Evolutionary conservation across 2,113 vertebrate genomes (phyloP).

Genomic region (Prochilodus magdalenae): DNA sequence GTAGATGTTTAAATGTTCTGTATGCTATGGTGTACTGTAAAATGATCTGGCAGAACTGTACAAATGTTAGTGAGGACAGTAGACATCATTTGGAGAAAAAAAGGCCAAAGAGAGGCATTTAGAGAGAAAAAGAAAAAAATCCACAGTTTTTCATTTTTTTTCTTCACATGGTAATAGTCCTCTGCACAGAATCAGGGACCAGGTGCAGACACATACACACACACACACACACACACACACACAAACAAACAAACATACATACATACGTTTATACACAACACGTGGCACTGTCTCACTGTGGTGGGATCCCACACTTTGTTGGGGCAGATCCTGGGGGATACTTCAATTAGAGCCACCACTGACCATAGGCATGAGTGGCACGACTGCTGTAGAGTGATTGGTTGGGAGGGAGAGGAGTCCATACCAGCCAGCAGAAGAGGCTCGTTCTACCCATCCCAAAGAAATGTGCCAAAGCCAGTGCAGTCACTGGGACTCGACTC

Average conservation of each 20-base stretch:
- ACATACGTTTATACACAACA: slow-evolving; percentile 28
- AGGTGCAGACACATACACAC: slow-evolving; percentile 49
- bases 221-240: slow-evolving; percentile 40
- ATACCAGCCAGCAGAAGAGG: slow-evolving; percentile 91
- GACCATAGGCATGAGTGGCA: slow-evolving; percentile 51
- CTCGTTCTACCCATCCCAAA: slow-evolving; percentile 76
- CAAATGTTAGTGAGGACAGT: slow-evolving; percentile 74
- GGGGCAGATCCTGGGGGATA: slow-evolving; percentile 5
- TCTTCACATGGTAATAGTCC: slow-evolving; percentile 62
- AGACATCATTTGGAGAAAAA: slow-evolving; percentile 59
- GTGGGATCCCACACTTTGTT: slow-evolving; percentile 33
- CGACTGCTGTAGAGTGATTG: slow-evolving; percentile 68
- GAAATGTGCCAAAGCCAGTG: slow-evolving; percentile 72
- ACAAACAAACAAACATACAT: slow-evolving; percentile 18
- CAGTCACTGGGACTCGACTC: slow-evolving; percentile 77
- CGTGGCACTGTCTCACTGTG: slow-evolving; percentile 34
- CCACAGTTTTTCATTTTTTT: slow-evolving; percentile 76
- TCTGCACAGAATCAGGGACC: slow-evolving; percentile 57
- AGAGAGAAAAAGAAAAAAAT: slow-evolving; percentile 73
- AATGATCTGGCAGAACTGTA: slow-evolving; percentile 72
- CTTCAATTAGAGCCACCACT: slow-evolving; percentile 43
- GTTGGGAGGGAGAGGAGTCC: slow-evolving; percentile 63
- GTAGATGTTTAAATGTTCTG: slow-evolving; percentile 72
- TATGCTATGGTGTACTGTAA: slow-evolving; percentile 73
- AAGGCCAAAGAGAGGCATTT: slow-evolving; percentile 64